Base-by-base conservation (phyloP, 1,140 invertebrate species). In the Vollenhovia emeryi region DNA sequence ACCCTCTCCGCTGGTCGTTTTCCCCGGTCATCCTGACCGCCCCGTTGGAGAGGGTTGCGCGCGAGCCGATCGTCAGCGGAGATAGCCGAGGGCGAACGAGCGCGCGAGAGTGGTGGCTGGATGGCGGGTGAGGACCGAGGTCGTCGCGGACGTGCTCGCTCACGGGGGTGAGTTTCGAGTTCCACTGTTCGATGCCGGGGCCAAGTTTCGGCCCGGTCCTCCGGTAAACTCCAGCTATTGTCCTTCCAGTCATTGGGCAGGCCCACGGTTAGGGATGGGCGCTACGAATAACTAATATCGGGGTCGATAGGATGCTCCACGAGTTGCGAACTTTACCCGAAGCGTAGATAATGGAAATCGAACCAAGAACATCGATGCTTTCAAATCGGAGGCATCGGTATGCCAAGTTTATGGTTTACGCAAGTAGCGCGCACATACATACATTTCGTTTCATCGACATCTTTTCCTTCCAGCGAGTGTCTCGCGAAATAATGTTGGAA, bases 71-170 rank as follows among this genome's bases (percentile, higher is more conserved):
- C 66, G 24, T 21, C 50, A 18, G 13, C 78, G 78, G 36, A 73
- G 78, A 73, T 73, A 21, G 50, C 78, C 78, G 78, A 82, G 40
- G 50, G 36, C 36, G 64, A 73, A 82, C 78, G 78, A 82, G 36
- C 64, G 13, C 64, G 66, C 18, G 33, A 13, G 62, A 27, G 76
- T 18, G 45, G 36, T 66, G 45, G 66, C 45, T 68, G 27, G 78
- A 55, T 43, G 52, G 33, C 40, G 48, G 68, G 64, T 43, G 64
- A 80, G 50, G 36, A 68, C 62, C 64, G 78, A 80, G 78, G 78
- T 82, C 66, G 66, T 43, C 78, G 48, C 78, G 78, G 78, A 80
- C 24, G 62, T 36, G 21, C 18, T 40, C 62, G 21, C 36, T 50
- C 76, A 15, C 48, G 5, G 52, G 78, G 78, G 50, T 82, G 78